These are phyloP conservation scores for Percopsis transmontana DNA, from an alignment of 2,113 vertebrate genomes.

Conservation along the genomic window DNA sequence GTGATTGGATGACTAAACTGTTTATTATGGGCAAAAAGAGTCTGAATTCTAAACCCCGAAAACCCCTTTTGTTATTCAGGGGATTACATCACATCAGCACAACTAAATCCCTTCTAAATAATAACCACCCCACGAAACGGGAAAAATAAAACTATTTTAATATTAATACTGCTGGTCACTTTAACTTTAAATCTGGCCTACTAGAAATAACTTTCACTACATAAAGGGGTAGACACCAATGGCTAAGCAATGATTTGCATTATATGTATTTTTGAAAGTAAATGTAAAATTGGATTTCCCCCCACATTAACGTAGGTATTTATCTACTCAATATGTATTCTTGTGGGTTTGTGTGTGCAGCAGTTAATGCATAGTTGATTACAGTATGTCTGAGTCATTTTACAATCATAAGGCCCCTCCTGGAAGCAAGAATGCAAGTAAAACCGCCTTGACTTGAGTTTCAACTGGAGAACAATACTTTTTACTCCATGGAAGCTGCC, in stretches of 20 bases:
- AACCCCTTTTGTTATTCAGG: no score
- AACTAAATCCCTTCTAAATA: no score
- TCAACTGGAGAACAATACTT: conserved; percentile 56
- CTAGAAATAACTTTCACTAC: neutral
- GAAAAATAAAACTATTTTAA: no score
- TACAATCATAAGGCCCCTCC: conserved; percentile 45
- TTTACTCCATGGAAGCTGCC: conserved; percentile 40
- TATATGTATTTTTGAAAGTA: neutral
- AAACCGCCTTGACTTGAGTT: conserved; percentile 34
- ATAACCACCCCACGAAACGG: no score
- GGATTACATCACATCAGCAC: no score
- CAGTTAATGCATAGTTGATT: conserved; percentile 56
- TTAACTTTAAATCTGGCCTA: neutral
- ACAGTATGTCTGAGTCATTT: conserved; percentile 51
- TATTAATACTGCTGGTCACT: neutral
- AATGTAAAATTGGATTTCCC: neutral
- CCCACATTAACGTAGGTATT: no score
- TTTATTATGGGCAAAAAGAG: no score
- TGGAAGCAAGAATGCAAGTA: conserved; percentile 44
- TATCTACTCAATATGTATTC: conserved; percentile 30
- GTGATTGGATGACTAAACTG: no score
- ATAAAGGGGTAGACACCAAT: neutral
- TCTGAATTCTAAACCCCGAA: no score
- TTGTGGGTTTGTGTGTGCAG: conserved; percentile 38
- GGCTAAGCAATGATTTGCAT: neutral